phyloP scores from a whole-genome alignment of 2,888 invertebrate species.

The Eilema depressum region DNA sequence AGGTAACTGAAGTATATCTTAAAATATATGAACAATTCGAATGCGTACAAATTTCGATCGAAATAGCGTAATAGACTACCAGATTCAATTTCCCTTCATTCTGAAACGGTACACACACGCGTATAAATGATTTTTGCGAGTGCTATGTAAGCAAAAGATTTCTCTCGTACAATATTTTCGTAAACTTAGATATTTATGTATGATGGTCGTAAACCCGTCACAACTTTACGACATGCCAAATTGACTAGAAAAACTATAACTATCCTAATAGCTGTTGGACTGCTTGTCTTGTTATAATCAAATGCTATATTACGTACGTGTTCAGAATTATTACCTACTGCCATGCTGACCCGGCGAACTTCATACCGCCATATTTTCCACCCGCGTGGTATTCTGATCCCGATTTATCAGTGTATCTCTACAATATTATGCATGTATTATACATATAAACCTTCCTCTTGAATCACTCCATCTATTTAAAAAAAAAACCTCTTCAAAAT shows the following conservation, averaged over 20 bases:
- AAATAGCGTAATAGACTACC: background rate
- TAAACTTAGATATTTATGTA: constrained; percentile 19
- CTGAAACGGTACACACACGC: background rate
- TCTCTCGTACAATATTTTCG: constrained; percentile 21
- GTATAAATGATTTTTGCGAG: background rate
- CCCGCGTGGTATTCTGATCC: no score
- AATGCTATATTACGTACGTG: constrained; percentile 20
- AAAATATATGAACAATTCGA: no score
- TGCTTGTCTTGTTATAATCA: constrained; percentile 16
- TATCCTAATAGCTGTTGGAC: constrained; percentile 28
- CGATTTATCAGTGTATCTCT: no score
- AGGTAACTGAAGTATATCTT: no score
- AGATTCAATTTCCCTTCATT: background rate
- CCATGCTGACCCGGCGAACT: no score
- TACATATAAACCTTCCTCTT: no score
- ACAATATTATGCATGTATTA: no score
- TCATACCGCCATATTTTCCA: no score
- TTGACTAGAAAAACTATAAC: constrained; percentile 44
- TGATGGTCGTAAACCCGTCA: constrained; percentile 37
- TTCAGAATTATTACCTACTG: constrained; percentile 2
- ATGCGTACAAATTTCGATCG: background rate
- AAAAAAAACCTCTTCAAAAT: no score
- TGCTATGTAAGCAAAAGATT: constrained; percentile 5
- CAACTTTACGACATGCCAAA: constrained; percentile 44
- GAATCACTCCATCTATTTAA: no score